Evolutionary conservation across 2,888 invertebrate species (phyloP), one percentile per base, ranked within the genome.

Genomic region (Erebia palarica): DNA sequence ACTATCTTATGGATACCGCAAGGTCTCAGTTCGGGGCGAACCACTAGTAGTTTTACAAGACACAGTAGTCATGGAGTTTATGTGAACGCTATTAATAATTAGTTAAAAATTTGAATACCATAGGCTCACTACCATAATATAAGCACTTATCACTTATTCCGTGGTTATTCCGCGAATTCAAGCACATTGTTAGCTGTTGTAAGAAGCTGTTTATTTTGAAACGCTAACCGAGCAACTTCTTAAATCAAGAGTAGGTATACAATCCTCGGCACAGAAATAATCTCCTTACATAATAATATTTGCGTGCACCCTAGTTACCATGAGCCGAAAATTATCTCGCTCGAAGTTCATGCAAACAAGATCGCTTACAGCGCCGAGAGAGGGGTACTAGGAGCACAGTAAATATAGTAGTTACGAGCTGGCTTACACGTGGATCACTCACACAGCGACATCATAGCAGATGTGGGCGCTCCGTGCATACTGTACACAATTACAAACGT

Each of bases 401-500:
- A 73, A 64, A 68, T 66, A 72, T 65, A 68, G 74, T 78, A 75
- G 72, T 58, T 70, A 72, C 75, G 73, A 67, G 75, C 73, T 68
- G 73, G 76, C 75, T 81, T 82, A 82, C 82, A 82, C 81, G 82
- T 82, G 81, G 78, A 77, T 68, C 83, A 85, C 89, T 71, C 88
- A 87, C 89, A 90, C 89, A 80, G 18, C 44, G 47, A 49, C 70
- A 61, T 59, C 60, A 67, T 68, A 70, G 69, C 67, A 65, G 74
- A 65, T 75, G 75, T 77, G 74, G 73, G 69, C 66, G 73, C 73
- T 75, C 73, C 73, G 78, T 79, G 80, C 70, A 77, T 75, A 79
- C 72, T 71, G 71, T 76, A 67, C 78, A 79, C 80, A 80, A 78
- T 82, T 85, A 87, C 84, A 89, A 80, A 82, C 82, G 84, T 86